These are phyloP conservation scores for Platypus cylindrus DNA, from an alignment of 2,888 invertebrate species.

Conservation along the genomic window DNA sequence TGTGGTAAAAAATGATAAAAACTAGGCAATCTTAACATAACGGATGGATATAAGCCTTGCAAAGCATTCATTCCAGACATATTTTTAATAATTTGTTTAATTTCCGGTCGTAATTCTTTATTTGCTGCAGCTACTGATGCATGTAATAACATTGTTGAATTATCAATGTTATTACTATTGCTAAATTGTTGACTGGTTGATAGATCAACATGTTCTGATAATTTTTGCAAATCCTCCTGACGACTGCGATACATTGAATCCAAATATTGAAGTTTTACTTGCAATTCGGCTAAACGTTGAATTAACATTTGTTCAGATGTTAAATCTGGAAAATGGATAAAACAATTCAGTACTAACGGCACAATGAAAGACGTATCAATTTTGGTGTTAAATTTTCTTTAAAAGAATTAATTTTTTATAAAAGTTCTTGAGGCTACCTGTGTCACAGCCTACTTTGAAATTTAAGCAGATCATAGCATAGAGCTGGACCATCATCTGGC, in stretches of 20 bases:
- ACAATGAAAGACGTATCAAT: too few relatives aligned
- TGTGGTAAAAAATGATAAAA: conserved; percentile 81
- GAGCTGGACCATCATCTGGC: too few relatives aligned
- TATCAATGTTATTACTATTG: not conserved
- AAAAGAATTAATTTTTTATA: too few relatives aligned
- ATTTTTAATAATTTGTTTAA: conserved; percentile 29
- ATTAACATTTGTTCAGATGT: conserved; percentile 53
- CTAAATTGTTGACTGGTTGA: conserved; percentile 18
- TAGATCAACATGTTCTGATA: conserved; percentile 52
- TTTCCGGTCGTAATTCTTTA: conserved; percentile 28
- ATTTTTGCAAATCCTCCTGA: conserved; percentile 60
- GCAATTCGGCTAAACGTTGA: conserved; percentile 60
- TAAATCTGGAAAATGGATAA: conserved; percentile 46
- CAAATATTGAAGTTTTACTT: conserved; percentile 64
- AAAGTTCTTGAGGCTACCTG: too few relatives aligned
- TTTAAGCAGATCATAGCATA: too few relatives aligned
- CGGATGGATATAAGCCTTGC: conserved; percentile 33
- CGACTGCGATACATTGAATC: conserved; percentile 65
- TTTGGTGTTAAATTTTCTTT: too few relatives aligned
- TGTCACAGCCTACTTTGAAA: too few relatives aligned
- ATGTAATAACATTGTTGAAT: too few relatives aligned
- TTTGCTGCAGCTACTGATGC: conserved; percentile 1
- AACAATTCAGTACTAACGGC: too few relatives aligned
- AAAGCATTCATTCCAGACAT: conserved; percentile 41
- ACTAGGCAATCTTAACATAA: conserved; percentile 56